These are phyloP conservation scores for Bovichtus variegatus DNA, from an alignment of 2,797 vertebrate species.

Conservation along the genomic window DNA sequence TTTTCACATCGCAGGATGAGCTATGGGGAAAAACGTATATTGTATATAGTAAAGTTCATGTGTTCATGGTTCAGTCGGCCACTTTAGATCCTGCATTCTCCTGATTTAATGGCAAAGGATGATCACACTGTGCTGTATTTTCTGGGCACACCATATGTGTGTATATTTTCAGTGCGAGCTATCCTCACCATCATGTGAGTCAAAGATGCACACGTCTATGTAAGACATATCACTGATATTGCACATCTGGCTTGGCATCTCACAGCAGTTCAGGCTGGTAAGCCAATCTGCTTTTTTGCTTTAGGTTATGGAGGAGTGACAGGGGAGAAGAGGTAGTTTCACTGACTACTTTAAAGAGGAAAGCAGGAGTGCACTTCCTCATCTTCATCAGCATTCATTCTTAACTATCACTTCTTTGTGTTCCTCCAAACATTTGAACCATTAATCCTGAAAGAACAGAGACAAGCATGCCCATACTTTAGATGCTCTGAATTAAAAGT, in stretches of 20 bases:
- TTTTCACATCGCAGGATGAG: background rate
- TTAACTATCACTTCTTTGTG: constrained; percentile 1
- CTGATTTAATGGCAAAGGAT: background rate
- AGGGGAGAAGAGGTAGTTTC: background rate
- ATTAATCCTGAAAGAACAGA: constrained; percentile 22
- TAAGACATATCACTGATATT: background rate
- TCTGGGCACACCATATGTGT: background rate
- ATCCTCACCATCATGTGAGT: background rate
- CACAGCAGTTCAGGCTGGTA: background rate
- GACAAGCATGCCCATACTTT: background rate
- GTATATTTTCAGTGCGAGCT: background rate
- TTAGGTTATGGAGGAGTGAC: background rate
- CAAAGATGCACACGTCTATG: constrained; percentile 3
- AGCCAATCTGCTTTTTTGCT: constrained; percentile 1
- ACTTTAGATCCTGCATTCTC: background rate
- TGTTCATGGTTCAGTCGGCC: background rate
- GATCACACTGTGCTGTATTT: background rate
- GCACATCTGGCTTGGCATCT: background rate
- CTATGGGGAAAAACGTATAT: background rate
- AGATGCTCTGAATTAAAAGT: background rate
- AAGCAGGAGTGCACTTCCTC: constrained; percentile 1
- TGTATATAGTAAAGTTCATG: background rate
- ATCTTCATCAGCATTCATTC: background rate
- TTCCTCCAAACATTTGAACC: background rate
- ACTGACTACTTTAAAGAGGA: background rate